phyloP scores from a whole-genome alignment of 1,140 invertebrate genomes.

The Drosophila sproati region DNA sequence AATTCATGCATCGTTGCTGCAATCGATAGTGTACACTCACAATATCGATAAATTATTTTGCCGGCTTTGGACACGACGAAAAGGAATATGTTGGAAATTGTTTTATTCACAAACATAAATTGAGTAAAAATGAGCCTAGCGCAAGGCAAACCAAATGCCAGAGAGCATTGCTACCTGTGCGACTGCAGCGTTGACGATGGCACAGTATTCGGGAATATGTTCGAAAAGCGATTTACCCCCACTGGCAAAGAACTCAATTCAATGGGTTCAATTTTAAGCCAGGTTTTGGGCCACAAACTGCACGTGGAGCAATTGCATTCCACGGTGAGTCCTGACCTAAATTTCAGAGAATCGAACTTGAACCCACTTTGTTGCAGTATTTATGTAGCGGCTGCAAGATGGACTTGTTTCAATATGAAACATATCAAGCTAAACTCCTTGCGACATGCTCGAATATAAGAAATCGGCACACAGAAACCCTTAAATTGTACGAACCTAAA shows the following conservation, averaged over 20 bases:
- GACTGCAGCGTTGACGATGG: conserved; percentile 20
- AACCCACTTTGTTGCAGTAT: conserved; percentile 5
- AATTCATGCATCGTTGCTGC: no score
- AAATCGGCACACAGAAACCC: background rate
- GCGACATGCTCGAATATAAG: conserved; percentile 14
- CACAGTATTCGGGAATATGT: conserved; percentile 36
- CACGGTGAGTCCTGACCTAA: background rate
- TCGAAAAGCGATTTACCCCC: conserved; percentile 27
- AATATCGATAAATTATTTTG: background rate
- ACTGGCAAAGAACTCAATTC: conserved; percentile 10
- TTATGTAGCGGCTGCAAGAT: conserved; percentile 46
- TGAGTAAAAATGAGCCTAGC: background rate
- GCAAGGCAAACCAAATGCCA: background rate
- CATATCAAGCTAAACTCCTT: conserved; percentile 7
- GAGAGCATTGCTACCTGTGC: conserved; percentile 29
- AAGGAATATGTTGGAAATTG: background rate
- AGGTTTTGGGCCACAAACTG: conserved; percentile 8
- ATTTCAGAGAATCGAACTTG: background rate
- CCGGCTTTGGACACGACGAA: background rate
- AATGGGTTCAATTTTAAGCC: conserved; percentile 19
- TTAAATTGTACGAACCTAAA: background rate
- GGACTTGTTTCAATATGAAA: conserved; percentile 31
- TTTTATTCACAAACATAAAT: background rate
- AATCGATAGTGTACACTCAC: background rate
- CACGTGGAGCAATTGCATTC: conserved; percentile 25